A percentile compares a stretch with the other conserved stretches of the same genome.
phyloP scores from a whole-genome alignment of 1,140 invertebrate species.

The Calycopis cecrops region DNA sequence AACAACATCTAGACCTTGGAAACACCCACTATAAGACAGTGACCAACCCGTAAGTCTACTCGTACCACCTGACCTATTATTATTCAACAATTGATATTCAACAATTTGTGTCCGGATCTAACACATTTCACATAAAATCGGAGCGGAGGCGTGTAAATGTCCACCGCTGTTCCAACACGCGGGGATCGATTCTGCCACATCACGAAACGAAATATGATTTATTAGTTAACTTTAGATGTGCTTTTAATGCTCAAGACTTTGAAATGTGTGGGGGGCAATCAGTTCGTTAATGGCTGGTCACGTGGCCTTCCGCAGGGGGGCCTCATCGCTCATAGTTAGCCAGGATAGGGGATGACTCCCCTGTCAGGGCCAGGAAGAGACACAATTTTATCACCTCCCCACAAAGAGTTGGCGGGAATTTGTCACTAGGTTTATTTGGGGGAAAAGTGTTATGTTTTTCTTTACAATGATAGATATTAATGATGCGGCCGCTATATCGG shows the following conservation, averaged over 20 bases:
- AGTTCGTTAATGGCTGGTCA: conserved; percentile 15
- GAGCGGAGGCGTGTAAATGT: too few relatives aligned
- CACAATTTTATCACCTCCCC: conserved; percentile 57
- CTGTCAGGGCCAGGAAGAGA: conserved; percentile 48
- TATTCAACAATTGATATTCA: too few relatives aligned
- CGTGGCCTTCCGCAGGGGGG: conserved; percentile 30
- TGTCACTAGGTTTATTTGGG: conserved; percentile 59
- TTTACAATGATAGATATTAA: conserved; percentile 60
- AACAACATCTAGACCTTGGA: too few relatives aligned
- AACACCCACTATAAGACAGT: too few relatives aligned
- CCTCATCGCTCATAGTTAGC: conserved; percentile 63
- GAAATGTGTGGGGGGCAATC: conserved; percentile 14
- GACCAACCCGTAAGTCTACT: too few relatives aligned
- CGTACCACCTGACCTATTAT: too few relatives aligned
- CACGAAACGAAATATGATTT: conserved; percentile 2
- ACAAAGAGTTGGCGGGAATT: conserved; percentile 68
- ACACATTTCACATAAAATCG: too few relatives aligned
- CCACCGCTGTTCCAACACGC: background rate
- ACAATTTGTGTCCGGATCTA: too few relatives aligned
- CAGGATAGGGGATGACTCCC: conserved; percentile 27
- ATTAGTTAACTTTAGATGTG: conserved; percentile 12
- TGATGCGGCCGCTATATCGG: conserved; percentile 33
- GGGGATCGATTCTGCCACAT: conserved; percentile 4
- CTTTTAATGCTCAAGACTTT: conserved; percentile 14
- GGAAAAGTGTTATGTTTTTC: conserved; percentile 42